Evolutionary conservation across 1,140 invertebrate genomes (phyloP).

Genomic region (Ceratina australensis): DNA sequence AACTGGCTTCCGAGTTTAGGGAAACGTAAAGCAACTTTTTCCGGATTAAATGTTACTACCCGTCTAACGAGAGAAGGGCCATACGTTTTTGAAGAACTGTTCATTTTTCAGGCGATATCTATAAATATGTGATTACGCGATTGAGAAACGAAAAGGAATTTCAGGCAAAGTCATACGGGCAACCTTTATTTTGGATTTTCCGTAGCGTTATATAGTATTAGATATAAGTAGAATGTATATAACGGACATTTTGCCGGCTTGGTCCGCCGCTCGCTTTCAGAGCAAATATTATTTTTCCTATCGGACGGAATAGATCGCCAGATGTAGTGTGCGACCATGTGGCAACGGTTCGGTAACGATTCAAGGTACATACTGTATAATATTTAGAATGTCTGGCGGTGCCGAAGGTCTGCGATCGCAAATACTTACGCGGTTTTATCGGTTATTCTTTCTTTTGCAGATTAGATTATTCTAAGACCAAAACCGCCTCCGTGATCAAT

Average conservation of each 20-base stretch:
- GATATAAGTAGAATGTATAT: slow-evolving; percentile 17
- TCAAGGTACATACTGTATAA: slow-evolving; percentile 40
- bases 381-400: slow-evolving; percentile 47
- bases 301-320: slow-evolving; percentile 54
- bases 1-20: too few relatives aligned
- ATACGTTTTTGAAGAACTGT: neutral
- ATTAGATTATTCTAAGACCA: neutral
- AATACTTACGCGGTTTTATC: slow-evolving; percentile 8
- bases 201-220: slow-evolving; percentile 5
- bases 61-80: too few relatives aligned
- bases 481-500: neutral
- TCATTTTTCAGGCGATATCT: slow-evolving; percentile 2
- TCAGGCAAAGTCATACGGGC: neutral
- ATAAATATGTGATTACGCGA: slow-evolving; percentile 31
- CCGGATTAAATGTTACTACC: too few relatives aligned
- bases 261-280: slow-evolving; percentile 48
- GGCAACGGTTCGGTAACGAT: slow-evolving; percentile 22
- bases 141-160: slow-evolving; percentile 11
- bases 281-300: slow-evolving; percentile 70
- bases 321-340: slow-evolving; percentile 49
- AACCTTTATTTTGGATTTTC: slow-evolving; percentile 28
- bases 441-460: neutral
- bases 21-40: slow-evolving; percentile 12
- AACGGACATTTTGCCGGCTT: slow-evolving; percentile 33
- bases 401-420: neutral